Base-by-base conservation (phyloP, 1,140 invertebrate genomes). In the Diabrotica undecimpunctata region DNA sequence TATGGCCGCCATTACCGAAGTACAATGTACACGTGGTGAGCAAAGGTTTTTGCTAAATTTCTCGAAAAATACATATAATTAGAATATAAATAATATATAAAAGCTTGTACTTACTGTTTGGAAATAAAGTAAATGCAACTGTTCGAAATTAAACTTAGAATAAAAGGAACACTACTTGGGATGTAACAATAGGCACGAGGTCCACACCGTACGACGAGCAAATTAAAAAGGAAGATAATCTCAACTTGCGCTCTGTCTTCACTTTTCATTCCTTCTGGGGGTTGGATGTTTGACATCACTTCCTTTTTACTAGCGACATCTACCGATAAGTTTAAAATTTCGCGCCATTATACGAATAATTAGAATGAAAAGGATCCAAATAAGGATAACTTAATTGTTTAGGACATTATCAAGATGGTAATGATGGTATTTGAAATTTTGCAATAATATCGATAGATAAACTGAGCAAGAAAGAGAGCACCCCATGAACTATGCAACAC, bases 1-100 rank as follows among this genome's bases (percentile, higher is more conserved):
- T 78, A 78, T 78, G 77, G 77, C 75, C 67, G 75, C 75, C 71
- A 76, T 76, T 74, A 70, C 56, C 41, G 60, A 63, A 66, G 62
- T 61, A 58, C 53, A 61, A 38, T 70, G 66, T 72, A 78, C 77
- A 78, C 77, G 77, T 78, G 77, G 75, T 78, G 74, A 53, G 53
- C 37, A 11, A 64, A 39, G 58, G 67, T 70, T 68, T 70, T 60
- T 25, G 35, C 12, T 35, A 10, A 64, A 72, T 72, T 66, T 67
- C 41, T 53, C 52, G 25, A 46, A 63, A 69, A 55, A 59, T n/a
- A 60, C 14, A 10, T 7, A 37, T 65, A 66, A 11, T 13, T 60
- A 14, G 51, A 62, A 65, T 54, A 14, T 10, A 36, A 58, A 46
- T 60, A 65, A 39, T 46, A 68, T 61, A 61, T 39, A 62, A 54